Percentiles rank a stretch among this genome's conserved stretches.
Conservation (phyloP, 37 sponge, comb jelly and placozoan species). For the Eunapius fragilis region DNA sequence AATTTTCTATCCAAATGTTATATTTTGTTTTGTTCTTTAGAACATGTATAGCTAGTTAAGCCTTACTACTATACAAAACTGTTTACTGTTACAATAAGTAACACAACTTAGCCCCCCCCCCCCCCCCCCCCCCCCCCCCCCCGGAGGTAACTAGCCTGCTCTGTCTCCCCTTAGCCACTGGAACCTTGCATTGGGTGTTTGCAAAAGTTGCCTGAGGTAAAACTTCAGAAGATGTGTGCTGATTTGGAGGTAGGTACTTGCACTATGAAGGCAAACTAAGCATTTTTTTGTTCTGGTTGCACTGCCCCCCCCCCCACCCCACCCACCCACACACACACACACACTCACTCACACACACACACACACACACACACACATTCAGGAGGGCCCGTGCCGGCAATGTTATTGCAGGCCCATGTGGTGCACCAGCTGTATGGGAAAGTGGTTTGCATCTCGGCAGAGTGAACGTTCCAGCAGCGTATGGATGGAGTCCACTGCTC, state of each 20-base stretch:
- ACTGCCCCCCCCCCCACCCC: not conserved
- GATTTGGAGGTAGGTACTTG: slow-evolving; percentile 47
- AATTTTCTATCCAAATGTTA: no score
- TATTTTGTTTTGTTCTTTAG: no score
- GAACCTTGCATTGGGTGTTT: slow-evolving; percentile 95
- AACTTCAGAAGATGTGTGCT: slow-evolving; percentile 84
- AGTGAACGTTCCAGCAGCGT: slow-evolving; percentile 77
- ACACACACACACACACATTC: not conserved
- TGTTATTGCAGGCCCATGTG: slow-evolving; percentile 95
- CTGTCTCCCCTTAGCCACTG: slow-evolving; percentile 32
- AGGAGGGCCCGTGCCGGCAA: slow-evolving; percentile 74
- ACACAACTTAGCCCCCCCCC: no score
- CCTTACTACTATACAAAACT: no score
- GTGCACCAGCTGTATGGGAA: slow-evolving; percentile 93
- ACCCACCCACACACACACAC: not conserved
- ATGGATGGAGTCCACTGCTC: slow-evolving; percentile 89
- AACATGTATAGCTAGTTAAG: no score
- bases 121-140: no score
- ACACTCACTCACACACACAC: not conserved
- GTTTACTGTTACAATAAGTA: no score
- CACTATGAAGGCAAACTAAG: no score
- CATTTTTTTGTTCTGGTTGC: no score
- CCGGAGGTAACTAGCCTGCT: no score
- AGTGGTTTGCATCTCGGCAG: slow-evolving; percentile 96
- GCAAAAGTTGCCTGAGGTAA: slow-evolving; percentile 71